Evolutionary conservation across 2,113 vertebrate genomes (phyloP), one percentile per base, ranked within the genome.

Genomic region (Rhea pennata): DNA sequence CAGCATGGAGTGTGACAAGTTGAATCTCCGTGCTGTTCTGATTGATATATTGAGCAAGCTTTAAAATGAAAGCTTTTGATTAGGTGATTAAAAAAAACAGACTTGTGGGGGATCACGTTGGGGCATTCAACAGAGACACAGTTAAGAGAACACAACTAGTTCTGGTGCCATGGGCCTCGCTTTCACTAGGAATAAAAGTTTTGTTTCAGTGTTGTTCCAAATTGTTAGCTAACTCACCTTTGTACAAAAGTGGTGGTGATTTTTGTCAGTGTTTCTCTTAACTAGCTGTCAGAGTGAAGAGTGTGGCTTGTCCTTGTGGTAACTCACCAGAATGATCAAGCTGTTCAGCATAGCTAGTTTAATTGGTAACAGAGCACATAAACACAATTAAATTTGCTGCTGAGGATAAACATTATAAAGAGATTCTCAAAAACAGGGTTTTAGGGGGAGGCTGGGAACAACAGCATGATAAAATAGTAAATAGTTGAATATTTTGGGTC

Each of bases 231-330:
- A 42, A 44, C 5, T 2, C 6, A 0, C 16, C n/a, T 20, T 31
- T 59, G 5, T 48, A 20, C 13, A 9, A 5, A 81, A 65, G 42
- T 85, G 65, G 9, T 54, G 12, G 14, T 75, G 8, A 40, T 72
- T 74, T 79, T 15, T 64, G 27, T 46, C 5, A 26, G 33, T 31
- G 9, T n/a, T 65, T 89, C 61, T 82, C 20, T n/a, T 67, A 22
- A 62, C 15, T 44, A 85, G 22, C 6, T 80, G 26, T 76, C 1
- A 1, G 0, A 1, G 36, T 48, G 29, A 39, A 64, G 23, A 42
- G 12, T 4, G 2, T 76, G 54, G 3, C 6, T 83, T 12, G 1
- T 19, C 53, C 24, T 50, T 0, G 0, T 67, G 29, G 31, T 73
- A 13, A 1, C 24, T 74, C 14, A 42, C 9, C 6, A 36, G 4